Evolutionary conservation across 2,888 invertebrate genomes (phyloP), one percentile per base, ranked within the genome.

Genomic region (Euproctis similis): DNA sequence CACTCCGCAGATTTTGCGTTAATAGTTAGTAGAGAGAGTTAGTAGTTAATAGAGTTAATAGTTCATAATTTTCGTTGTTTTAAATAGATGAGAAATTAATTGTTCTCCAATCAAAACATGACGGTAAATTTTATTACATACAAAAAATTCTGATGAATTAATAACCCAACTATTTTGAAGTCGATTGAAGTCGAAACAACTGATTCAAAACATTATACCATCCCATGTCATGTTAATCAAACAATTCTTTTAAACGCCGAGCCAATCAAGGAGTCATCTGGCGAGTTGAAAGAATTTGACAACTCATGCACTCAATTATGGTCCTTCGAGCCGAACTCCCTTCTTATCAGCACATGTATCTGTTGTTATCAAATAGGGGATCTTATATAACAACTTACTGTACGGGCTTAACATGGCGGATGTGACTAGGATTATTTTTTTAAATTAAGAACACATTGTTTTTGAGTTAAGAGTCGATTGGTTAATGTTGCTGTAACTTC

Each of bases 271-370:
- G 34, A 52, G 52, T 46, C 42, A 43, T 50, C 36, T 31, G 39
- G 28, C 2, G 12, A 26, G 26, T 30, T 32, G 11, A 26, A 52
- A 49, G 61, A 69, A 66, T 64, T 59, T 39, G 62, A 44, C 63
- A 55, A 66, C 55, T 71, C 70, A 70, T 50, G 49, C 41, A 49
- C 37, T 46, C 63, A 60, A 70, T 68, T 66, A 61, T 46, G 46
- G 26, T 23, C 25, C 21, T 30, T 25, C 19, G 46, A 22, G 14
- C 30, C 34, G 28, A 11, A 14, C 23, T n/a, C 24, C 20, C 36
- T 26, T 22, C 36, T 51, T 59, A 64, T 64, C 63, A 41, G 21
- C 21, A 37, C 55, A 62, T 64, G 40, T 45, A 59, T 59, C 59
- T 52, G 8, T 20, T 23, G 16, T 12, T 18, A 26, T 27, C 20